Conservation (phyloP, 2,797 vertebrate species). For the Aythya fuligula region DNA sequence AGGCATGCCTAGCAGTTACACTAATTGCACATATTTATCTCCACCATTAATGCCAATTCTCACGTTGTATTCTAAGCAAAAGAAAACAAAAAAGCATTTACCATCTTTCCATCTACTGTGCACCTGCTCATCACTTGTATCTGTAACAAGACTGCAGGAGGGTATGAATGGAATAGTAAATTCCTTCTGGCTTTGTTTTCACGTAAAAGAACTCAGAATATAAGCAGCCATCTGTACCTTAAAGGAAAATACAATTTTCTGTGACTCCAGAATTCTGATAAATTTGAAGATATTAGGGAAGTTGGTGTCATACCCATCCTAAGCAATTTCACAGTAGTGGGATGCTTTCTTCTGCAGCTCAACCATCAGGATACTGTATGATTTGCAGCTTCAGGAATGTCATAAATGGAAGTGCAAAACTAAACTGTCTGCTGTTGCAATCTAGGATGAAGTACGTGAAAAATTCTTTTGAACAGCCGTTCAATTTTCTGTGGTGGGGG, state of each 20-base stretch:
- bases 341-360: not conserved
- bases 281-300: slow-evolving; percentile 7
- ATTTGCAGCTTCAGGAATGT: not conserved
- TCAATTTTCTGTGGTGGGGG: not conserved
- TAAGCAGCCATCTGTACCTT: slow-evolving; percentile 65
- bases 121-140: slow-evolving; percentile 58
- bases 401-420: not conserved
- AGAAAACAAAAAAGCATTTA: slow-evolving; percentile 41
- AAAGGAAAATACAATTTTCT: slow-evolving; percentile 14
- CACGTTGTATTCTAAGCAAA: slow-evolving; percentile 19
- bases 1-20: not conserved
- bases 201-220: slow-evolving; percentile 25
- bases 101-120: slow-evolving; percentile 60
- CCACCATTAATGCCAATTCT: slow-evolving; percentile 32
- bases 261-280: not conserved
- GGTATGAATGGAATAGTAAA: slow-evolving; percentile 46
- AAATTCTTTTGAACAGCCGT: not conserved
- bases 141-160: slow-evolving; percentile 13
- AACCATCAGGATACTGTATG: not conserved
- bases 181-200: slow-evolving; percentile 67
- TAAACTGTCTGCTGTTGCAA: not conserved
- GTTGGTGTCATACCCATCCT: not conserved
- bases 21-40: not conserved
- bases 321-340: not conserved
- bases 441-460: not conserved